Evolutionary conservation across 1,140 invertebrate genomes (phyloP).

Genomic region (Teleogryllus occipitalis): DNA sequence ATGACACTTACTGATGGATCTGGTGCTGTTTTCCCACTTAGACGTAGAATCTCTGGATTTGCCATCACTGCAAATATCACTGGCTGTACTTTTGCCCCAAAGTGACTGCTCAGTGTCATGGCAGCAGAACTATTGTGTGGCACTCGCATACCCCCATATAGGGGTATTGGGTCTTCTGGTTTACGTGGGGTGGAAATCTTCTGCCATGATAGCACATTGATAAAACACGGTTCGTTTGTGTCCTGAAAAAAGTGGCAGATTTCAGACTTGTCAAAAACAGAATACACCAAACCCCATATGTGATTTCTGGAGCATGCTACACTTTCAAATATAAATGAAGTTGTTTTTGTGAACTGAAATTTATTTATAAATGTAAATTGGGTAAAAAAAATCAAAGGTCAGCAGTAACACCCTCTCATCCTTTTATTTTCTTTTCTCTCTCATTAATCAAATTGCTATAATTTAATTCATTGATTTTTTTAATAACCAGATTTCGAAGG

Average conservation of each 20-base stretch:
- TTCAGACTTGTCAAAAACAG: too few relatives aligned
- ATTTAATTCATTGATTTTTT: too few relatives aligned
- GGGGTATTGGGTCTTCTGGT: conserved; percentile 51
- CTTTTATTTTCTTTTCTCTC: too few relatives aligned
- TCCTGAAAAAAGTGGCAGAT: conserved; percentile 27
- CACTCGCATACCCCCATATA: conserved; percentile 57
- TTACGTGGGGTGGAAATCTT: conserved; percentile 55
- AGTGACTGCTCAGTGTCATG: neutral
- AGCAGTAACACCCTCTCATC: too few relatives aligned
- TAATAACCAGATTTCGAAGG: too few relatives aligned
- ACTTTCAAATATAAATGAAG: too few relatives aligned
- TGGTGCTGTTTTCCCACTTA: conserved; percentile 54
- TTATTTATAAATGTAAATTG: too few relatives aligned
- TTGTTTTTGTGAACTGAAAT: too few relatives aligned
- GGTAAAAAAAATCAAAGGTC: too few relatives aligned
- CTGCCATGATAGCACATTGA: conserved; percentile 63
- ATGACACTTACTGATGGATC: conserved; percentile 44
- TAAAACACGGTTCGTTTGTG: conserved; percentile 41
- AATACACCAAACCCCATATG: too few relatives aligned
- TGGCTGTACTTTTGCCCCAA: conserved; percentile 33
- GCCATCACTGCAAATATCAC: conserved; percentile 62
- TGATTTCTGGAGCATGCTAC: too few relatives aligned
- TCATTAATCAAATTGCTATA: too few relatives aligned
- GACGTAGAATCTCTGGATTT: conserved; percentile 55
- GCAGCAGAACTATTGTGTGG: conserved; percentile 12